Evolutionary conservation across 2,113 vertebrate genomes (phyloP), one percentile per base, ranked within the genome.

Genomic region (Ancistrus triradiatus): DNA sequence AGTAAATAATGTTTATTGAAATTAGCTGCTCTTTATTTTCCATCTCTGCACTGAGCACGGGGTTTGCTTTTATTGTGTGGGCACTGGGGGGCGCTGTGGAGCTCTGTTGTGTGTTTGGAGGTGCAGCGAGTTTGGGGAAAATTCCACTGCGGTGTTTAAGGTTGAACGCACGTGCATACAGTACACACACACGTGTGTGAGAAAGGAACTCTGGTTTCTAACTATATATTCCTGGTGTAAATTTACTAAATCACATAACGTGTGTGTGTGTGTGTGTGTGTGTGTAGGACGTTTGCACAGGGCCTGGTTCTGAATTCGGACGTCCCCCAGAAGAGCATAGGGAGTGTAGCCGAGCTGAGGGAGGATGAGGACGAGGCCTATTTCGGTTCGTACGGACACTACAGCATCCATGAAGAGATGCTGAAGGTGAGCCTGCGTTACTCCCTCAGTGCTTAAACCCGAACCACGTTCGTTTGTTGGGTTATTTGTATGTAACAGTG

Each of bases 351-450:
- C 2, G 91, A 90, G 72, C 91, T 96, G 19, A 80, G 77, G 0
- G 93, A 96, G 64, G 91, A 97, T 2, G 94, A 98, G 70, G 93
- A 98, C 56, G 89, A 91, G 19, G 88, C 92, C 78, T 99, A 98
- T 85, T 99, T 99, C 89, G 89, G 91, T 83, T 99, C 95, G 8
- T 99, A 99, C 0, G 91, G 94, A 59, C 95, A 99, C 80, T 91
- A 94, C 74, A 85, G 91, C 76, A 98, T 99, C 80, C 96, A 99
- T 0, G 91, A 98, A 77, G 93, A 98, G 83, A 98, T 98, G 96
- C 88, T 98, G 48, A 98, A 98, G 96, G 96, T 98, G 80, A 84
- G 91, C n/a, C n/a, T n/a, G n/a, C n/a, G n/a, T n/a, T n/a, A n/a
- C n/a, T n/a, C n/a, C n/a, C n/a, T n/a, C n/a, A n/a, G n/a, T n/a